A percentile compares a stretch with the other conserved stretches of the same genome.
Evolutionary conservation across 2,888 invertebrate species (phyloP).

Genomic region (Drosophila cognata): DNA sequence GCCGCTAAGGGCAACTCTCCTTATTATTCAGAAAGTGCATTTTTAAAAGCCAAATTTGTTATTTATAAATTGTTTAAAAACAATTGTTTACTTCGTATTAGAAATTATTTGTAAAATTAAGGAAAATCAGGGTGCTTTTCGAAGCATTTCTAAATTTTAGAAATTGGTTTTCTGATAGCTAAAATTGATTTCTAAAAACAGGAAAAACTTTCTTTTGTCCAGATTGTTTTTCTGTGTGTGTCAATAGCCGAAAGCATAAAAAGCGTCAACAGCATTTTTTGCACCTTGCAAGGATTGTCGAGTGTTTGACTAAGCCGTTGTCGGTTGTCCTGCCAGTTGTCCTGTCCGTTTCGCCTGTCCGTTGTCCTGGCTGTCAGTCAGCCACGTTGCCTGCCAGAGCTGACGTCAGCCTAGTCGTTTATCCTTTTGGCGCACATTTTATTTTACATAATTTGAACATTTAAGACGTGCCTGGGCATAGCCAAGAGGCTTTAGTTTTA

Average conservation of each 20-base stretch:
- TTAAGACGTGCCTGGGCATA: conserved; percentile 79
- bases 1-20: background rate
- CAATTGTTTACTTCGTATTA: too few relatives aligned
- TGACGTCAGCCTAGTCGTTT: conserved; percentile 74
- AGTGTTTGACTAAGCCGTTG: conserved; percentile 57
- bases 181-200: background rate
- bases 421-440: conserved; percentile 76
- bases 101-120: too few relatives aligned
- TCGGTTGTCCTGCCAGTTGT: conserved; percentile 16
- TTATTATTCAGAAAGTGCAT: background rate
- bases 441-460: conserved; percentile 81
- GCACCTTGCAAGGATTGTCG: conserved; percentile 70
- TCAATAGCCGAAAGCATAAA: background rate
- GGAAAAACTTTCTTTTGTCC: background rate
- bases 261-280: conserved; percentile 63
- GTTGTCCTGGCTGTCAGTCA: conserved; percentile 58
- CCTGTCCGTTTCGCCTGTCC: conserved; percentile 8
- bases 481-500: conserved; percentile 80
- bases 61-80: too few relatives aligned
- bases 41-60: background rate
- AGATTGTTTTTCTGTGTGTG: background rate
- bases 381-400: conserved; percentile 36
- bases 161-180: background rate
- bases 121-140: background rate
- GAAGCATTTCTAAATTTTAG: background rate